Evolutionary conservation across 2,888 invertebrate species (phyloP).

Genomic region (Lymantria dispar): DNA sequence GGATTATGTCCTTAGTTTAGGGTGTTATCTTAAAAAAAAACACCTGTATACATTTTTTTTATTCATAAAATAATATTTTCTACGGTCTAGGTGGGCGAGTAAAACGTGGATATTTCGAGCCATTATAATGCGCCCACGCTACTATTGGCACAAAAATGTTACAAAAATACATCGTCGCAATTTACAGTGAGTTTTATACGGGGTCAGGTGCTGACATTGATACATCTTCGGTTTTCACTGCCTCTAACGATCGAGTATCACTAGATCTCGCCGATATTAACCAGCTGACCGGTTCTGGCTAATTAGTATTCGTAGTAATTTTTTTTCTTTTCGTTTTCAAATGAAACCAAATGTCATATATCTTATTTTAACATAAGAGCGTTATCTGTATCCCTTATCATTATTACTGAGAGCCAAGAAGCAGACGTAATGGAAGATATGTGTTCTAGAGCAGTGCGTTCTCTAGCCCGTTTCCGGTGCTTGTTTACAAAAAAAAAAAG

Average conservation of each 20-base stretch:
- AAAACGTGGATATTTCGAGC: conserved; percentile 71
- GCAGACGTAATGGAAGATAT: conserved; percentile 76
- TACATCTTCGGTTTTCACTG: conserved; percentile 32
- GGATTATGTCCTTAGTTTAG: too few species aligned
- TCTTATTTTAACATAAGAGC: conserved; percentile 43
- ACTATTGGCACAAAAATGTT: conserved; percentile 72
- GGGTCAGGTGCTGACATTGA: conserved; percentile 60
- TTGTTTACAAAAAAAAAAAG: conserved; percentile 77
- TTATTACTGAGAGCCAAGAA: conserved; percentile 64
- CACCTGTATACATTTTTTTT: too few species aligned
- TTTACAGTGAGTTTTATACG: conserved; percentile 47
- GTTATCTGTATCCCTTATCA: conserved; percentile 68
- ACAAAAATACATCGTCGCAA: conserved; percentile 68
- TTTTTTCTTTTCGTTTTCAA: conserved; percentile 27
- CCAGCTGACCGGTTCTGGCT: conserved; percentile 4
- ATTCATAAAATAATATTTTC: conserved; percentile 63
- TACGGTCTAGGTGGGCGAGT: conserved; percentile 62
- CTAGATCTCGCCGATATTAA: not conserved
- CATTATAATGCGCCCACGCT: conserved; percentile 72
- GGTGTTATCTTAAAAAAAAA: too few species aligned
- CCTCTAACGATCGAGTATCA: conserved; percentile 3
- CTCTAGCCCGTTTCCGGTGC: conserved; percentile 75
- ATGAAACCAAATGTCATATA: conserved; percentile 40
- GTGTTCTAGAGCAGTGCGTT: conserved; percentile 71
- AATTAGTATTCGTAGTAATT: conserved; percentile 15